A percentile compares a stretch with the other conserved stretches of the same genome.
These are phyloP conservation scores for Neogobius melanostomus DNA, from an alignment of 2,113 vertebrate species.

Conservation along the genomic window DNA sequence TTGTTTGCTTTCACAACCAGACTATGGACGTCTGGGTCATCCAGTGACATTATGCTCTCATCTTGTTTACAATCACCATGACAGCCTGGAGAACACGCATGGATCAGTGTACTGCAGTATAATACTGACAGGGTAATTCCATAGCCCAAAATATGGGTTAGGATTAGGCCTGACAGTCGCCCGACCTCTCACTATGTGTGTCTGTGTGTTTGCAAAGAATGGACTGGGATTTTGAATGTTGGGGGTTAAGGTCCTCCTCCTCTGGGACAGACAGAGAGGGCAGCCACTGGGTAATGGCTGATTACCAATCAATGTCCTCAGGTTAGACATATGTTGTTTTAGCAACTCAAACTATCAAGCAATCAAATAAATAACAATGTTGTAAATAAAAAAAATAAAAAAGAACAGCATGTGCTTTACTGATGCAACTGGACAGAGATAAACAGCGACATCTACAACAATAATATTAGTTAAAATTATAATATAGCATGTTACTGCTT, in stretches of 20 bases:
- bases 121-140: constrained; percentile 54
- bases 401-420: no score
- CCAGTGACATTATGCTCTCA: constrained; percentile 29
- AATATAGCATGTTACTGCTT: no score
- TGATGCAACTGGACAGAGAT: no score
- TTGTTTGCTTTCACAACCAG: constrained; percentile 57
- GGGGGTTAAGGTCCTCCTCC: constrained; percentile 41
- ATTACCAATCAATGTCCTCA: constrained; percentile 58
- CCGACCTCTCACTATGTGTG: constrained; percentile 16
- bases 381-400: no score
- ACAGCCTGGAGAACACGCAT: constrained; percentile 27
- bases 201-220: constrained; percentile 36
- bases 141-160: constrained; percentile 46
- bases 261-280: constrained; percentile 24
- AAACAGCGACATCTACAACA: no score
- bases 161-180: constrained; percentile 46
- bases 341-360: no score
- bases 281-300: constrained; percentile 32
- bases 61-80: constrained; percentile 36
- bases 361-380: no score
- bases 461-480: no score
- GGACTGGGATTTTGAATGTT: constrained; percentile 14
- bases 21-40: constrained; percentile 6
- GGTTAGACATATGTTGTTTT: neutral
- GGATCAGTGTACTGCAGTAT: constrained; percentile 34